Base-by-base conservation (phyloP, 1,140 invertebrate species). In the Telenomus remus region DNA sequence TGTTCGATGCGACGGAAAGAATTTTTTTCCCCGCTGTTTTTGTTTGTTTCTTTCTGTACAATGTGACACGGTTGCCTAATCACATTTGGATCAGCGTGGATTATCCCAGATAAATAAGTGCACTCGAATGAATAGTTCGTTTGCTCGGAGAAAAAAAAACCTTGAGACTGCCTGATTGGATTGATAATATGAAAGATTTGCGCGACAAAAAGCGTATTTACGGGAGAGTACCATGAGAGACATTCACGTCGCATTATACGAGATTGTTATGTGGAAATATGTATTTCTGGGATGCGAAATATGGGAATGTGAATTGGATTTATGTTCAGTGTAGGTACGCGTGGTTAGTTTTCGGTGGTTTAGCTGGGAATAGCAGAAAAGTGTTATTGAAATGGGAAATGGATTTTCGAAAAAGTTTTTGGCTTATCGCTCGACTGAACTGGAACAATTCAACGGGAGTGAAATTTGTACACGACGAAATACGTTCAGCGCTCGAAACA, bases 201-300 rank as follows among this genome's bases (percentile, higher is more conserved):
- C 4, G 39, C 44, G 55, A 73, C 65, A 73, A 73, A 71, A 65
- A 60, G 49, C 51, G 35, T 50, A 70, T 56, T 70, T 70, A 8
- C 57, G 39, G 39, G n/a, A 46, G 57, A 71, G 53, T 34, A 51
- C 57, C 46, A 43, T 15, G 53, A 35, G 68, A 60, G 50, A 57
- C 47, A 63, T 63, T 71, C 37, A 39, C 35, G 59, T 57, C 53
- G 53, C 68, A 63, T 71, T 71, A 64, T 63, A 56, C 54, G 39
- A 57, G 64, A 64, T 63, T 72, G 69, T 72, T 64, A 57, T 47
- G 53, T 57, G 53, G 33, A 72, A 71, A 61, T 55, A 51, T 57
- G 54, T 60, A 56, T 70, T 51, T 16, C 33, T 3, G 43, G 12
- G 43, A 34, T 15, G 15, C 48, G 65, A 69, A 60, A 60, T 68